These are phyloP conservation scores for Tolypeutes matacus DNA, from an alignment of 2,797 vertebrate genomes.

Conservation along the genomic window DNA sequence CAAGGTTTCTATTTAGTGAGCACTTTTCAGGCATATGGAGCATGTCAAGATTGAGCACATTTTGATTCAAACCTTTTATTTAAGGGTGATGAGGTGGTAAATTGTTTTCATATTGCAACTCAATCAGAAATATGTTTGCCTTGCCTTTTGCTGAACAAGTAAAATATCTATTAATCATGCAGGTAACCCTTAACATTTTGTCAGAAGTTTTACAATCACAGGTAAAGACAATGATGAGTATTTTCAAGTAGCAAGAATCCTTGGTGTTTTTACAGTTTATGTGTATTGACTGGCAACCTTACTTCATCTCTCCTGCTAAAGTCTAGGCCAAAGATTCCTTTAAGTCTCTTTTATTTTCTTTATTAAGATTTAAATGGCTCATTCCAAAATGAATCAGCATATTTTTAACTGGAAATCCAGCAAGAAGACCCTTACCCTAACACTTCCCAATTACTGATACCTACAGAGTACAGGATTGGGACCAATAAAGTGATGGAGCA, in stretches of 20 bases:
- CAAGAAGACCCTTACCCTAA: neutral
- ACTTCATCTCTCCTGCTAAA: neutral
- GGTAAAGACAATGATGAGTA: neutral
- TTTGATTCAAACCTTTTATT: conserved; percentile 70
- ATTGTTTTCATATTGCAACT: conserved; percentile 51
- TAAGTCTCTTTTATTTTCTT: neutral
- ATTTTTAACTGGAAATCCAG: neutral
- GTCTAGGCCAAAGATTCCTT: neutral
- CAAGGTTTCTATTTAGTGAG: conserved; percentile 18
- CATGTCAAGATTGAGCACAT: conserved; percentile 39
- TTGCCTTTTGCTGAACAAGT: conserved; percentile 56
- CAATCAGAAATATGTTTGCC: conserved; percentile 56
- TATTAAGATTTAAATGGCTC: neutral
- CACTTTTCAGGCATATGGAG: conserved; percentile 51
- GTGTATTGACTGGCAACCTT: neutral
- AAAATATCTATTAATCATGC: conserved; percentile 18
- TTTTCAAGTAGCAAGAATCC: conserved; percentile 27
- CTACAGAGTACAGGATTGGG: neutral
- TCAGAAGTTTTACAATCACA: conserved; percentile 31
- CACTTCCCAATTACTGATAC: neutral
- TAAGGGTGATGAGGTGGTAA: conserved; percentile 72
- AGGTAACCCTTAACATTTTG: neutral
- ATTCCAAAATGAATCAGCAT: neutral
- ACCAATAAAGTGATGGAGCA: neutral
- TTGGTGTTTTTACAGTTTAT: conserved; percentile 19